Conservation (phyloP, 2,113 vertebrate genomes). For the Scomber colias region DNA sequence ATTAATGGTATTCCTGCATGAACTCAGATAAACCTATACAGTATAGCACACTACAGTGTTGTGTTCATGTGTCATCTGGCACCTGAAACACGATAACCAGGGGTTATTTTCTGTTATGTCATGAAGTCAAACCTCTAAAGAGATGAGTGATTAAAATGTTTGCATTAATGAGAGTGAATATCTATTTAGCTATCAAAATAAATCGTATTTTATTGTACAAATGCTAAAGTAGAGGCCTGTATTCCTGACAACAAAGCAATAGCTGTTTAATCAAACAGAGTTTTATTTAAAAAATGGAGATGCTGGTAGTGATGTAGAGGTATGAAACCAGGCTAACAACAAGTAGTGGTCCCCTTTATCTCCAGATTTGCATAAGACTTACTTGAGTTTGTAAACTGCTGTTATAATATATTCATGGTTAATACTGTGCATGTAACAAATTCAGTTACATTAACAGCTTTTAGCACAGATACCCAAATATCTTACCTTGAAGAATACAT, state of each 20-base stretch:
- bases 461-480: no score
- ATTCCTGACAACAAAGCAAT: background rate
- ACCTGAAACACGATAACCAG: constrained; percentile 33
- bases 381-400: background rate
- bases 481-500: no score
- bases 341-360: background rate
- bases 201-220: background rate
- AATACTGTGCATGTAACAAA: no score
- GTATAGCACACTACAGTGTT: background rate
- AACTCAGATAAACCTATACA: background rate
- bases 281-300: background rate
- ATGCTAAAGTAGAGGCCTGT: background rate
- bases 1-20: background rate
- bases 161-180: background rate
- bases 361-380: background rate
- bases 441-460: no score
- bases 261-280: no score
- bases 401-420: no score
- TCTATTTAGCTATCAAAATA: background rate
- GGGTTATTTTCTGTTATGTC: constrained; percentile 38
- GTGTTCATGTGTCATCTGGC: background rate
- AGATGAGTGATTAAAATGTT: background rate
- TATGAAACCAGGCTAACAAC: background rate
- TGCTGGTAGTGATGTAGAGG: background rate
- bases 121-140: background rate